phyloP scores from a whole-genome alignment of 2,113 vertebrate genomes.

The Toxotes chatareus region DNA sequence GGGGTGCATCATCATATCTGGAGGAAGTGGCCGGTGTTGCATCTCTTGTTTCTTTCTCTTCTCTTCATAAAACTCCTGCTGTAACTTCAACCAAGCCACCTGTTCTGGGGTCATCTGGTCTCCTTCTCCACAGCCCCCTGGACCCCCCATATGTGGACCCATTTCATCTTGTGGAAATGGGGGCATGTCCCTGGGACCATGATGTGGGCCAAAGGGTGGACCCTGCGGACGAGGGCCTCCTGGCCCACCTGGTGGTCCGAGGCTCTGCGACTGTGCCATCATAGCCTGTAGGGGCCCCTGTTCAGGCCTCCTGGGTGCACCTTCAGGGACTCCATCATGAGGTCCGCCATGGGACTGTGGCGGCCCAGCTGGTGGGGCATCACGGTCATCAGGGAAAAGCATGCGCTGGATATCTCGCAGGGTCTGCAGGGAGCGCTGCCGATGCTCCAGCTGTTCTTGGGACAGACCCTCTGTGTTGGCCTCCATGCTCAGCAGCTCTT shows the following conservation, averaged over 20 bases:
- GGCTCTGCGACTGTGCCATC: slow-evolving; percentile 98
- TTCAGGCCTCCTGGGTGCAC: slow-evolving; percentile 86
- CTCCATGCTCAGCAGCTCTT: slow-evolving; percentile 91
- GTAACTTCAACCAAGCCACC: slow-evolving; percentile 97
- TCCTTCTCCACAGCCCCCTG: slow-evolving; percentile 88
- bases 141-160: slow-evolving; percentile 87
- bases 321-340: slow-evolving; percentile 86
- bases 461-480: slow-evolving; percentile 97
- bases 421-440: slow-evolving; percentile 96
- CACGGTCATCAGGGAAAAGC: slow-evolving; percentile 97
- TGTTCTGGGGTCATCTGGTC: slow-evolving; percentile 99
- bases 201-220: slow-evolving; percentile 91
- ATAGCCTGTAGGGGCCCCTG: slow-evolving; percentile 97
- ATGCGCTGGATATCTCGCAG: slow-evolving; percentile 97
- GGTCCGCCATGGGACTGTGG: slow-evolving; percentile 85
- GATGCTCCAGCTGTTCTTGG: slow-evolving; percentile 97
- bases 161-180: slow-evolving; percentile 95
- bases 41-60: slow-evolving; percentile 98
- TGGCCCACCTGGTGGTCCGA: slow-evolving; percentile 88
- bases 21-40: slow-evolving; percentile 93
- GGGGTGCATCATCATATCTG: slow-evolving; percentile 98
- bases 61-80: slow-evolving; percentile 99
- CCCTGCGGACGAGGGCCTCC: slow-evolving; percentile 92
- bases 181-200: slow-evolving; percentile 93
- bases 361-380: slow-evolving; percentile 83